Conservation (phyloP, 2,797 vertebrate genomes). For the Sebastes goodei region DNA sequence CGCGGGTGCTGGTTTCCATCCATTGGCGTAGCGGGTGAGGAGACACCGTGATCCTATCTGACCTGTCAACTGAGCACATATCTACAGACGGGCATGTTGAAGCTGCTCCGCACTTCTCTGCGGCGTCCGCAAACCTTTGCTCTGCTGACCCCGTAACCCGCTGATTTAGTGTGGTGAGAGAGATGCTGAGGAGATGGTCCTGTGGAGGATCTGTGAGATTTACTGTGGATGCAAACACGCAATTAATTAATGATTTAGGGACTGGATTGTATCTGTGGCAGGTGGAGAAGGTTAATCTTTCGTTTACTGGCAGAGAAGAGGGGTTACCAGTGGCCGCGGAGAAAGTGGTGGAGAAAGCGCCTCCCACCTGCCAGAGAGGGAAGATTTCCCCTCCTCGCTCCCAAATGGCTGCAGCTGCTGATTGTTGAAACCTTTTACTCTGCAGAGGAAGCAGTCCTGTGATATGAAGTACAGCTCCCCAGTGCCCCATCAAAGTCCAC, state of each 20-base stretch:
- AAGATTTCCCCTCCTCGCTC: slow-evolving; percentile 44
- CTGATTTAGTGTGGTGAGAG: slow-evolving; percentile 52
- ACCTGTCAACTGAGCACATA: slow-evolving; percentile 34
- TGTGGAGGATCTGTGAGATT: slow-evolving; percentile 49
- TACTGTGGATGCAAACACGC: slow-evolving; percentile 69
- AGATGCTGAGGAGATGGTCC: slow-evolving; percentile 41
- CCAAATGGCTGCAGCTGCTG: slow-evolving; percentile 73
- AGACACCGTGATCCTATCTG: slow-evolving; percentile 41
- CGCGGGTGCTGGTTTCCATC: slow-evolving; percentile 31
- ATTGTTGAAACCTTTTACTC: slow-evolving; percentile 77
- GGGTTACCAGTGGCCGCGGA: slow-evolving; percentile 5
- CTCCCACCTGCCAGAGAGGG: slow-evolving; percentile 15
- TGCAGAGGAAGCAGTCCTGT: slow-evolving; percentile 77
- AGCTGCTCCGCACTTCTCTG: slow-evolving; percentile 12
- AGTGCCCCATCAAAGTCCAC: slow-evolving; percentile 80
- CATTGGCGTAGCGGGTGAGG: slow-evolving; percentile 29
- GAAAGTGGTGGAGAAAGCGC: slow-evolving; percentile 26
- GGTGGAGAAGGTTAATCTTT: slow-evolving; percentile 64
- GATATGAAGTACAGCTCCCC: slow-evolving; percentile 83
- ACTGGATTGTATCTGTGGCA: slow-evolving; percentile 61
- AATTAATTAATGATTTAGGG: slow-evolving; percentile 75
- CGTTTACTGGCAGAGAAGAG: slow-evolving; percentile 40
- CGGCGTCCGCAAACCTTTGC: neutral
- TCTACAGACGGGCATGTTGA: slow-evolving; percentile 10
- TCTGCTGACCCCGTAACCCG: slow-evolving; percentile 22